phyloP scores from a whole-genome alignment of 2,888 invertebrate genomes.

The Volucella inflata region DNA sequence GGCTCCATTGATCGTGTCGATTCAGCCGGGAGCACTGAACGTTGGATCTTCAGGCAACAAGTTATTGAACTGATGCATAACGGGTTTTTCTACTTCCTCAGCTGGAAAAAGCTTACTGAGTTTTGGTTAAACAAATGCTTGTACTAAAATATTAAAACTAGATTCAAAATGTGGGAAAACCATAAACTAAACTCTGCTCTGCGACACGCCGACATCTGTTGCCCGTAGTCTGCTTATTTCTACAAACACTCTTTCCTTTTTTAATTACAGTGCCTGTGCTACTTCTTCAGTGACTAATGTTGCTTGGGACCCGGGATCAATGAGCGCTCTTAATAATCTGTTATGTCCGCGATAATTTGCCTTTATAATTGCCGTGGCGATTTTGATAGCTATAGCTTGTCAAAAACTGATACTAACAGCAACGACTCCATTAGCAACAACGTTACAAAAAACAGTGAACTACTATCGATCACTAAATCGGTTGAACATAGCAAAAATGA shows the following conservation, averaged over 20 bases:
- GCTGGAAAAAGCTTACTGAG: constrained; percentile 3
- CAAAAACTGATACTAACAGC: no score
- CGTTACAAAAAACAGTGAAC: no score
- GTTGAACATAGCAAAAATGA: no score
- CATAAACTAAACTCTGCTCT: no score
- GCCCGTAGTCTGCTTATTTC: constrained; percentile 2
- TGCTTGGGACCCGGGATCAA: not conserved
- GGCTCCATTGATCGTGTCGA: no score
- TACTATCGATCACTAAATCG: no score
- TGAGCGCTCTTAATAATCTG: constrained; percentile 11
- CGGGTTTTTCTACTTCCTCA: not conserved
- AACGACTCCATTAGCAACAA: no score
- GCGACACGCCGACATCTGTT: not conserved
- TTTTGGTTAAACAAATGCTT: not conserved
- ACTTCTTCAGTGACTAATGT: constrained; percentile 18
- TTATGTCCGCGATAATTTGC: not conserved
- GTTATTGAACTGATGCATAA: not conserved
- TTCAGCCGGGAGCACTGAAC: no score
- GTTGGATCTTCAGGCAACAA: no score
- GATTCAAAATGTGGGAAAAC: not conserved
- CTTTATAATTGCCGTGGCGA: constrained; percentile 19
- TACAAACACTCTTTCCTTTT: constrained; percentile 1
- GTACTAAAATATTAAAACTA: not conserved
- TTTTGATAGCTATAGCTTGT: not conserved
- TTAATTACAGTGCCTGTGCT: not conserved